Conservation (phyloP, 2,888 invertebrate species). For the Dryomyza anilis region DNA sequence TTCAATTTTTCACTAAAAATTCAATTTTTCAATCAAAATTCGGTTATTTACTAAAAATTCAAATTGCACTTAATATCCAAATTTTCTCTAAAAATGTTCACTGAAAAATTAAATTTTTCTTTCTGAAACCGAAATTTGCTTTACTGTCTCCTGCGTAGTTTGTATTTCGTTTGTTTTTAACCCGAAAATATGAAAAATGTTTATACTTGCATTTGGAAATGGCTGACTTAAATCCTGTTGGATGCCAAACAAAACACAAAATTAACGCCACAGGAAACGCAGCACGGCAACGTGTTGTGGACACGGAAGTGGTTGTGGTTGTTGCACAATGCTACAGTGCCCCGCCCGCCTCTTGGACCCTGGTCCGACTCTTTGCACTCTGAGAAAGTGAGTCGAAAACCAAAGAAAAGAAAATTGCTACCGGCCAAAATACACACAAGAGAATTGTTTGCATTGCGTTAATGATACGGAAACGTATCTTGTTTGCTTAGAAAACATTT, state of each 20-base stretch:
- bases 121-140: too few species aligned
- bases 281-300: neutral
- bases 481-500: constrained; percentile 6
- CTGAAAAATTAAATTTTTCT: too few species aligned
- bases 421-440: constrained; percentile 13
- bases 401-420: constrained; percentile 15
- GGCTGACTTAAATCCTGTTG: neutral
- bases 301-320: neutral
- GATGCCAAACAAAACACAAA: neutral
- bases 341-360: too few species aligned
- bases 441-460: constrained; percentile 20
- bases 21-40: too few species aligned
- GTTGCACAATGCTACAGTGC: too few species aligned
- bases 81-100: too few species aligned
- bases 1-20: too few species aligned
- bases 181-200: neutral
- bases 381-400: constrained; percentile 6
- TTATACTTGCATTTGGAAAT: neutral
- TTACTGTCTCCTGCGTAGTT: too few species aligned
- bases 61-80: too few species aligned
- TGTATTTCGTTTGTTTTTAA: too few species aligned
- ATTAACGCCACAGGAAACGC: neutral
- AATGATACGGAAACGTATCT: constrained; percentile 18
- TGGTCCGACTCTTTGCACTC: too few species aligned
- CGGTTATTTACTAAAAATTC: too few species aligned